Conservation (phyloP, 2,888 invertebrate species). For the Bellardia pandia region DNA sequence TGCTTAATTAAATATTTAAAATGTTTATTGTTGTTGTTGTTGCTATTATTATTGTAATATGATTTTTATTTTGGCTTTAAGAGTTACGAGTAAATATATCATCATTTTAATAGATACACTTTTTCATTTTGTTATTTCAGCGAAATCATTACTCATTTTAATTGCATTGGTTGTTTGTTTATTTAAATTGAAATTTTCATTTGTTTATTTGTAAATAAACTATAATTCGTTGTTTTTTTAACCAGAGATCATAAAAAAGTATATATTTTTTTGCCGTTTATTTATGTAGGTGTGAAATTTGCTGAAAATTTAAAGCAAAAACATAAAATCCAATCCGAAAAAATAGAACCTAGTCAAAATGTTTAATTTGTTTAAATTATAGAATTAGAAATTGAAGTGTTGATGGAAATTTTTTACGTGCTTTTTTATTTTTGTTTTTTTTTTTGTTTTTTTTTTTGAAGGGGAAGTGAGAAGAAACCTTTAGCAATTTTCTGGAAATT, state of each 20-base stretch:
- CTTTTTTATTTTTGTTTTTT: too few relatives aligned
- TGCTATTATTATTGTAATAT: conserved; percentile 44
- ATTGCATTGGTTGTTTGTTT: conserved; percentile 63
- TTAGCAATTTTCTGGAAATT: conserved; percentile 4
- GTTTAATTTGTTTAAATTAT: conserved; percentile 47
- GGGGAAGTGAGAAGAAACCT: neutral
- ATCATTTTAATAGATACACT: neutral
- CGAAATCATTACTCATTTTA: conserved; percentile 60
- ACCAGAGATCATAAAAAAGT: conserved; percentile 49
- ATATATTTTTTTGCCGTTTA: neutral
- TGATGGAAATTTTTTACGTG: conserved; percentile 26
- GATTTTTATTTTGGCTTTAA: conserved; percentile 13
- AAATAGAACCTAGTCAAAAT: neutral
- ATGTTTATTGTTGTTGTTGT: conserved; percentile 32
- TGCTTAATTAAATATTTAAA: conserved; percentile 56
- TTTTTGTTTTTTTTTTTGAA: neutral
- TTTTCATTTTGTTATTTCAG: conserved; percentile 51
- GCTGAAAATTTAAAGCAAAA: neutral
- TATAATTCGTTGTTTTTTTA: conserved; percentile 38
- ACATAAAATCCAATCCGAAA: neutral
- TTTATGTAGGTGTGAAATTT: conserved; percentile 43
- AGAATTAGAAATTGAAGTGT: conserved; percentile 39
- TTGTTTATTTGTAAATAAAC: conserved; percentile 64
- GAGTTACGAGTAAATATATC: conserved; percentile 10
- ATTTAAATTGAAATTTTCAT: conserved; percentile 61